Evolutionary conservation across 2,113 vertebrate genomes (phyloP).

Genomic region (Campylorhamphus procurvoides): DNA sequence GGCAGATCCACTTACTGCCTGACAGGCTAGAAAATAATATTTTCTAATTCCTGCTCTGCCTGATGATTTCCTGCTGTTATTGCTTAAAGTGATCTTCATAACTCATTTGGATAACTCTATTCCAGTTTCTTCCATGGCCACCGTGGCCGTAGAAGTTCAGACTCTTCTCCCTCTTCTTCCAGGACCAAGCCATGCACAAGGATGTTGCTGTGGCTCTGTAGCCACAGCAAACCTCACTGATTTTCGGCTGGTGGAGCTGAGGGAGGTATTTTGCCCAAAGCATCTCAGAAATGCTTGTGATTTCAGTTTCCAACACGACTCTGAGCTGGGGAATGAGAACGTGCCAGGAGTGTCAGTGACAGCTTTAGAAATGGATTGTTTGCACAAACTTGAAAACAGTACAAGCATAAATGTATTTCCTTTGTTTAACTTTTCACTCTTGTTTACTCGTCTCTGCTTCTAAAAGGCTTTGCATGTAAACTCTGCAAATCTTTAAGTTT

Average conservation of each 20-base stretch:
- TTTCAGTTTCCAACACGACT: conserved; percentile 37
- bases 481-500: conserved; percentile 72
- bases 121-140: background rate
- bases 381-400: conserved; percentile 76
- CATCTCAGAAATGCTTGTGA: conserved; percentile 62
- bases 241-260: background rate
- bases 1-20: conserved; percentile 2
- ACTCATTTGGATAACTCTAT: background rate
- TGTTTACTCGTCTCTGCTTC: conserved; percentile 77
- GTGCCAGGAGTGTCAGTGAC: conserved; percentile 67
- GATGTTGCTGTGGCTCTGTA: background rate
- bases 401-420: conserved; percentile 76
- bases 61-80: conserved; percentile 41
- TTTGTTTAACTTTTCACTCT: conserved; percentile 75
- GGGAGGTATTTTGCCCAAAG: conserved; percentile 53
- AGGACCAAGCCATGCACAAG: background rate
- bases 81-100: background rate
- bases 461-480: conserved; percentile 80
- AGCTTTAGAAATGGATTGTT: conserved; percentile 75
- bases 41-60: conserved; percentile 8
- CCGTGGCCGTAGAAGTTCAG: background rate
- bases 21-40: background rate
- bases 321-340: conserved; percentile 25
- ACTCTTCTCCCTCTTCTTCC: background rate
- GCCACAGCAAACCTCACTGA: background rate